Evolutionary conservation across 2,888 invertebrate species (phyloP).

Genomic region (Arenicola marina): DNA sequence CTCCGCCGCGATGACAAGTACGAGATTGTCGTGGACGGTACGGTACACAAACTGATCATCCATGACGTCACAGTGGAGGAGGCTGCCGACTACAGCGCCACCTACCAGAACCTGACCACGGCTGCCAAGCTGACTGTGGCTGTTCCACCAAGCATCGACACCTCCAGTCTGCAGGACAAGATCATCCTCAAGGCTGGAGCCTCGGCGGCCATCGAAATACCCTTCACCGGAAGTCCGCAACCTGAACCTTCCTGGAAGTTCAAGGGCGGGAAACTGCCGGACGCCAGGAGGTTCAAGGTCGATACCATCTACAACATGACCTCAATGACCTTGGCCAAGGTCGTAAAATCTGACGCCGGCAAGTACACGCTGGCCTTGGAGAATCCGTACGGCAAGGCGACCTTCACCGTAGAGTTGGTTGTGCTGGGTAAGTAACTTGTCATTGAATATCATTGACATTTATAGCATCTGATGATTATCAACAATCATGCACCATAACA

Average conservation of each 20-base stretch:
- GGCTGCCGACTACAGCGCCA: conserved; percentile 34
- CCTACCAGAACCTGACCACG: conserved; percentile 20
- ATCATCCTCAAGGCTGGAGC: conserved; percentile 33
- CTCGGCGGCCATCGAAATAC: conserved; percentile 35
- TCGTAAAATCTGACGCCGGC: conserved; percentile 27
- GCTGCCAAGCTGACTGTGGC: conserved; percentile 27
- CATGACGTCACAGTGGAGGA: conserved; percentile 30
- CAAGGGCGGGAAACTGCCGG: conserved; percentile 31
- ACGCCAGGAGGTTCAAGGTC: conserved; percentile 28
- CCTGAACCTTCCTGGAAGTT: conserved; percentile 34
- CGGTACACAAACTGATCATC: conserved; percentile 28
- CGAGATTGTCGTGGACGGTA: conserved; percentile 17
- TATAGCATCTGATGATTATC: background rate
- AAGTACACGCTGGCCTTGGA: conserved; percentile 32
- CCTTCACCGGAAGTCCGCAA: conserved; percentile 32
- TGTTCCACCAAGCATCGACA: conserved; percentile 29
- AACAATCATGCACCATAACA: background rate
- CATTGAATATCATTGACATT: background rate
- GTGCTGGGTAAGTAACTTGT: conserved; percentile 66
- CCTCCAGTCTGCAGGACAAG: conserved; percentile 23
- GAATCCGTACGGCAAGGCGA: conserved; percentile 32
- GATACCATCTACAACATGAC: conserved; percentile 38
- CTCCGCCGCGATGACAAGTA: conserved; percentile 27
- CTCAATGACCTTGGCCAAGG: conserved; percentile 31
- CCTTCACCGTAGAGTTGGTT: conserved; percentile 29